A percentile compares a stretch with the other conserved stretches of the same genome.
Evolutionary conservation across 2,888 invertebrate genomes (phyloP).

Genomic region (Drosophila tripunctata): DNA sequence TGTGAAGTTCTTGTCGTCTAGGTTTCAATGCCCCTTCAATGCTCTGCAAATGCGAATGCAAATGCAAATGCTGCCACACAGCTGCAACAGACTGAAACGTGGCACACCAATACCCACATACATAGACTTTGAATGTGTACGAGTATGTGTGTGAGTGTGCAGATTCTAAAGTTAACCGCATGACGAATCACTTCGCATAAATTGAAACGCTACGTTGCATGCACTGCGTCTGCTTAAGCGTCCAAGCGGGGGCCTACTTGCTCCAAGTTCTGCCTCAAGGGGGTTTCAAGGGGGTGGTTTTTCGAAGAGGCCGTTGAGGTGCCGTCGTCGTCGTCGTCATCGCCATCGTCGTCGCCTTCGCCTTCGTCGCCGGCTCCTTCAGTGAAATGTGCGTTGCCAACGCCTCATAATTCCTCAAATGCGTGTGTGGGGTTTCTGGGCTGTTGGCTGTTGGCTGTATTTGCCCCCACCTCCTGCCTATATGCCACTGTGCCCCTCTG

Average conservation of each 20-base stretch:
- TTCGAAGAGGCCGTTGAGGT: slow-evolving; percentile 18
- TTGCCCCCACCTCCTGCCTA: not conserved
- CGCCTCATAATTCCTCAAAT: slow-evolving; percentile 77
- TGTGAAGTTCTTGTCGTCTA: slow-evolving; percentile 52
- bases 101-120: slow-evolving; percentile 45
- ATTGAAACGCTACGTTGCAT: slow-evolving; percentile 79
- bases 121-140: slow-evolving; percentile 9
- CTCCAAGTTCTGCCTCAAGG: no score
- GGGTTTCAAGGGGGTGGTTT: not conserved
- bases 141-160: slow-evolving; percentile 38
- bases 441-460: slow-evolving; percentile 34
- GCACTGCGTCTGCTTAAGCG: slow-evolving; percentile 60
- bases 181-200: slow-evolving; percentile 80
- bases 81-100: slow-evolving; percentile 62
- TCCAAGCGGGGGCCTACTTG: slow-evolving; percentile 25
- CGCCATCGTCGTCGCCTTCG: no score
- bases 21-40: slow-evolving; percentile 76
- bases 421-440: slow-evolving; percentile 70
- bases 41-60: slow-evolving; percentile 37
- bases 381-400: slow-evolving; percentile 69
- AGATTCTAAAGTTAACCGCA: slow-evolving; percentile 80
- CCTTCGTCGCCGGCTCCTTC: slow-evolving; percentile 48
- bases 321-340: slow-evolving; percentile 4
- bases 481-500: not conserved
- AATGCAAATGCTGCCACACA: slow-evolving; percentile 68